Base-by-base conservation (phyloP, 2,113 vertebrate species). In the Furnarius figulus region DNA sequence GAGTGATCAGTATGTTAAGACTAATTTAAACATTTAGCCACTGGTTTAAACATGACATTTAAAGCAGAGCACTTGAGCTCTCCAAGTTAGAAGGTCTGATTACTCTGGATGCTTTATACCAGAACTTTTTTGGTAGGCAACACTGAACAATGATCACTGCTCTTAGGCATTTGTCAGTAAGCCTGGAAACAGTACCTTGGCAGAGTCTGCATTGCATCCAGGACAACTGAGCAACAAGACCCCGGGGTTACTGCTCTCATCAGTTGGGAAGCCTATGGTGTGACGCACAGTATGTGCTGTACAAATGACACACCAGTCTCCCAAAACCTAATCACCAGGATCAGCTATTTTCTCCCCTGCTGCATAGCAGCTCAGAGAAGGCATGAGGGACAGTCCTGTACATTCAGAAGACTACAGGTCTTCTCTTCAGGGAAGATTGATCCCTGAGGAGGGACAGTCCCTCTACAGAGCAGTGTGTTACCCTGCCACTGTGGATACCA, bases 271-370 rank as follows among this genome's bases (percentile, higher is more conserved):
- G 27, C 5, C 6, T 10, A 14, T 1, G 2, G 21, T 40, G n/a
- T 49, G 77, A 65, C 3, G 5, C 2, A 14, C 25, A 52, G 31
- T 55, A 27, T 0, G 0, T 85, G 74, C 22, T 10, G 4, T 76
- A 47, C 30, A 35, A 31, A 61, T 6, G 44, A 42, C 39, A 71
- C 10, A 9, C 5, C 19, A 80, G 31, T 31, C 31, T 73, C 65
- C 21, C 76, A 18, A 47, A 47, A 62, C 27, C 27, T 42, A 19
- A 37, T 16, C 8, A 35, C 17, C 3, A 59, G 15, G 12, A 74
- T 8, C 3, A 39, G 9, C 37, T 73, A 2, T 68, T 91, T 87
- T 86, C 35, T 92, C 20, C 14, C 15, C 8, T 63, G 63, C 37
- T 84, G 47, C 1, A 0, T 10, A 40, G 44, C 28, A 33, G 35